Conservation (phyloP, 2,797 vertebrate species). For the Kryptolebias ocellatus region DNA sequence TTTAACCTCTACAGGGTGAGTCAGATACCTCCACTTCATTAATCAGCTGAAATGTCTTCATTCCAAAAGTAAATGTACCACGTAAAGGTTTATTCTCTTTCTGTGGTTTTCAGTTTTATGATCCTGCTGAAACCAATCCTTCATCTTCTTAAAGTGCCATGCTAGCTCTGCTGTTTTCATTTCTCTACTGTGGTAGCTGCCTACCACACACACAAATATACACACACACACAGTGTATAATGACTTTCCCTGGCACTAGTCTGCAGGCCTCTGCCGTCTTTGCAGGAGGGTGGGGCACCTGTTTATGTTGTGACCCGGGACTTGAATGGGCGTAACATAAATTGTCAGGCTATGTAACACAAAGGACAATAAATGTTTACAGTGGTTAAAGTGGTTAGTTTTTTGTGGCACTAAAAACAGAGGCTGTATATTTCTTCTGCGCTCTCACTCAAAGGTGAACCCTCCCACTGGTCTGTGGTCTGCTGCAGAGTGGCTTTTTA, state of each 20-base stretch:
- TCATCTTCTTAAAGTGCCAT: slow-evolving; percentile 53
- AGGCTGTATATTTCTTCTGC: slow-evolving; percentile 35
- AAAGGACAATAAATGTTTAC: slow-evolving; percentile 69
- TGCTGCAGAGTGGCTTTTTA: slow-evolving; percentile 7
- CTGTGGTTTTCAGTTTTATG: slow-evolving; percentile 58
- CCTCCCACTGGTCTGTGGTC: slow-evolving; percentile 15
- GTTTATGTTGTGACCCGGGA: slow-evolving; percentile 54
- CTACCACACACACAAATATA: slow-evolving; percentile 7
- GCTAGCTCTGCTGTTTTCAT: slow-evolving; percentile 56
- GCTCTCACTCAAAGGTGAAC: slow-evolving; percentile 47
- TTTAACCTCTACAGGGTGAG: slow-evolving; percentile 32
- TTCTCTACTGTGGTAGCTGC: slow-evolving; percentile 32
- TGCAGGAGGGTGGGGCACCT: slow-evolving; percentile 65
- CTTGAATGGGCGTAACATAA: slow-evolving; percentile 64
- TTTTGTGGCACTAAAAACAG: slow-evolving; percentile 42
- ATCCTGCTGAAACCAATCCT: slow-evolving; percentile 48
- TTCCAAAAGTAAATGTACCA: slow-evolving; percentile 26
- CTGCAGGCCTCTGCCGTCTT: slow-evolving; percentile 56
- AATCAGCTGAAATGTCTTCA: slow-evolving; percentile 57
- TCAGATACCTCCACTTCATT: slow-evolving; percentile 54
- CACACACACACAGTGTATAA: slow-evolving; percentile 43
- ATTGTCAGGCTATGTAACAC: slow-evolving; percentile 49
- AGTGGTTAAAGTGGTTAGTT: slow-evolving; percentile 49
- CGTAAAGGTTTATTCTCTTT: slow-evolving; percentile 29
- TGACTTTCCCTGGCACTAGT: slow-evolving; percentile 69